These are phyloP conservation scores for Musca domestica DNA, from an alignment of 1,140 invertebrate species.

Conservation along the genomic window DNA sequence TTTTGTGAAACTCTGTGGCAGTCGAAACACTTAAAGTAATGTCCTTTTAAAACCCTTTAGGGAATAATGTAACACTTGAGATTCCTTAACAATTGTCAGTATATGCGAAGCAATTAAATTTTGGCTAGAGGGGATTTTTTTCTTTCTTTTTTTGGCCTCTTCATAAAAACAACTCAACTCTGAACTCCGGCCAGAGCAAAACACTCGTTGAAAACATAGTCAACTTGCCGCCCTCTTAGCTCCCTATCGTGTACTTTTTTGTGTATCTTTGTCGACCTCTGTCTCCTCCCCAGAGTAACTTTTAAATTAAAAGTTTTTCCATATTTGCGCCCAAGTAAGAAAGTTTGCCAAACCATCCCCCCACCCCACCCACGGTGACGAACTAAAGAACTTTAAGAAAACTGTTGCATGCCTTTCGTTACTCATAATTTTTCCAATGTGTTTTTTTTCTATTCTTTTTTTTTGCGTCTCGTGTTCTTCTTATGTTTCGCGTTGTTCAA, in stretches of 20 bases:
- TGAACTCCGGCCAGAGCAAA: too few species aligned
- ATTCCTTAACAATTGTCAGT: constrained; percentile 16
- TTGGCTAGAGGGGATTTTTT: background rate
- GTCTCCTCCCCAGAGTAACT: background rate
- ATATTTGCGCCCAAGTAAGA: constrained; percentile 2
- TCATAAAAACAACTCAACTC: too few species aligned
- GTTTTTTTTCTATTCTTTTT: background rate
- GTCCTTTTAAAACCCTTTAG: constrained; percentile 21
- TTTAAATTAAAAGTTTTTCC: constrained; percentile 11
- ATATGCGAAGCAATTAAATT: constrained; percentile 20
- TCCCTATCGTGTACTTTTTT: too few species aligned
- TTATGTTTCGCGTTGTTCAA: background rate
- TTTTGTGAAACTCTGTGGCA: background rate
- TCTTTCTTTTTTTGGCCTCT: too few species aligned
- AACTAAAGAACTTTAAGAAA: constrained; percentile 6
- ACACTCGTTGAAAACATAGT: too few species aligned
- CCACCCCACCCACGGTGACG: too few species aligned
- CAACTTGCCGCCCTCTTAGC: too few species aligned
- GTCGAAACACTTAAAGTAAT: constrained; percentile 18
- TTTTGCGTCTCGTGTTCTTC: background rate
- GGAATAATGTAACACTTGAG: constrained; percentile 21
- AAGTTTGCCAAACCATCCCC: too few species aligned
- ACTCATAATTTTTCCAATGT: constrained; percentile 8
- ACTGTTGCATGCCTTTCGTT: constrained; percentile 12
- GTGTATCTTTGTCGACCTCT: too few species aligned